Evolutionary conservation across 2,797 vertebrate species (phyloP).

Genomic region (Sparidentex hasta): DNA sequence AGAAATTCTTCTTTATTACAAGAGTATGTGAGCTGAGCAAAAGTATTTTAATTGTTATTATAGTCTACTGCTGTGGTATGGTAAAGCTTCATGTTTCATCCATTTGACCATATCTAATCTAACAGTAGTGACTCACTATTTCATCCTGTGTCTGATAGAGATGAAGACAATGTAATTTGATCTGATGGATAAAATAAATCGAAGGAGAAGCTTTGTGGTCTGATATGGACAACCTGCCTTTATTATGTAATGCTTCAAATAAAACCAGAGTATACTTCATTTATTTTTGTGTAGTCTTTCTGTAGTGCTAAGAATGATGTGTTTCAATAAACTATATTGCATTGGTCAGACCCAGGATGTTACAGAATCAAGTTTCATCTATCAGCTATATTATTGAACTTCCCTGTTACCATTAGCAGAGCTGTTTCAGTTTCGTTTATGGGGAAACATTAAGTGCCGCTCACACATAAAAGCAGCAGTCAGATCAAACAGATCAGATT

Average conservation of each 20-base stretch:
- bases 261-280: background rate
- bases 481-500: conserved; percentile 7
- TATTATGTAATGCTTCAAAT: background rate
- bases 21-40: too few relatives aligned
- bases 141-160: background rate
- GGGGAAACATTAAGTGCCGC: too few relatives aligned
- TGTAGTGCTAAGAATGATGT: background rate
- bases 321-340: conserved; percentile 8
- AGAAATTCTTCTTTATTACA: too few relatives aligned
- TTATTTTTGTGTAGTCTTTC: background rate
- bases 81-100: too few relatives aligned
- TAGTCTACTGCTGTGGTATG: too few relatives aligned
- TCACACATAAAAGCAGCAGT: background rate
- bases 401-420: too few relatives aligned
- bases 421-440: too few relatives aligned
- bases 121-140: too few relatives aligned
- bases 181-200: background rate
- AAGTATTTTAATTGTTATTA: too few relatives aligned
- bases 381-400: too few relatives aligned
- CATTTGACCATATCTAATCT: too few relatives aligned
- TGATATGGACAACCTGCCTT: background rate
- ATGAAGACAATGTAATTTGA: background rate
- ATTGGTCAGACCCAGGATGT: background rate
- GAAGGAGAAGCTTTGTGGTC: background rate
- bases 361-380: too few relatives aligned